Evolutionary conservation across 2,797 vertebrate species (phyloP), one percentile per base, ranked within the genome.

Genomic region (Schizopygopsis malacanthus): DNA sequence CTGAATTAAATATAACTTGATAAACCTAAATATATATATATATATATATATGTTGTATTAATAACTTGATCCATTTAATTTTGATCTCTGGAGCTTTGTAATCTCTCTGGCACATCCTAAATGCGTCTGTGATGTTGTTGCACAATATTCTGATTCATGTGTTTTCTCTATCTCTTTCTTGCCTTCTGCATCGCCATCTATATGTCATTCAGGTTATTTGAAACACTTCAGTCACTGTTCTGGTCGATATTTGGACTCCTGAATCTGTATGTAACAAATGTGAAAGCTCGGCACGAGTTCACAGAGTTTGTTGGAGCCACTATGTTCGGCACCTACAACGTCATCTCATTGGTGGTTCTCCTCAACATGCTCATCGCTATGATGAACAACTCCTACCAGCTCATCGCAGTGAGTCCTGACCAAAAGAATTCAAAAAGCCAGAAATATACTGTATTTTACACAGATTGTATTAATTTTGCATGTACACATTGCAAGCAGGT

Each of bases 311-410:
- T 99, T 4, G 98, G 98, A 47, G 98, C 98, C 37, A 98, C 97
- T 2, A 99, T 99, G 98, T 99, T 99, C 10, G 98, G 97, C 76
- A 98, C 97, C 0, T 98, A 99, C 95, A 99, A 99, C 0, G 94
- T 99, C 90, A 99, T 99, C 94, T 99, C 98, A 1, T 93, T 99
- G 83, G 98, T 99, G 75, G 98, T 99, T 67, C 94, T 99, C 86
- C 96, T 99, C 88, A 99, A 99, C 95, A 99, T 99, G 98, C 96
- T 99, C 81, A 99, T 99, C 63, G 98, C 98, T 92, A 99, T 99
- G 98, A 99, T 99, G 98, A 99, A 99, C 96, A 99, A 99, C 94
- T 99, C 98, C 83, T 99, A 99, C 93, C 97, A 99, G 90, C 97
- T 98, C 88, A 99, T 99, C 72, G 98, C 98, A 0, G 97, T 98